Base-by-base conservation (phyloP, 2,888 invertebrate species). In the Halictus quadricinctus region DNA sequence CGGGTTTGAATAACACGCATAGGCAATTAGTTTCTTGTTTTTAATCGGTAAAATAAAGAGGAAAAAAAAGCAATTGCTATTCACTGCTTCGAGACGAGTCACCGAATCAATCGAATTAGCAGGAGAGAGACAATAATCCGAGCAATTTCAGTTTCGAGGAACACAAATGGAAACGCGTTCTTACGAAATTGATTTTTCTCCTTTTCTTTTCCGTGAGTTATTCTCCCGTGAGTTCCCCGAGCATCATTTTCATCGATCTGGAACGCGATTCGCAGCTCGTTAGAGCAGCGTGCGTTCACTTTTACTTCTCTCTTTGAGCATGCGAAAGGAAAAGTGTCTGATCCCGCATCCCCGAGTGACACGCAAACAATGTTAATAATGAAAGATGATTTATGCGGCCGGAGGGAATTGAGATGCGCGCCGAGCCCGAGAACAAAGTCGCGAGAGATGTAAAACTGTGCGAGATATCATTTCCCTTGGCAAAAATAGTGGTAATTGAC, bases 401-500 rank as follows among this genome's bases (percentile, higher is more conserved):
- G 36, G 12, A n/a, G 66, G 66, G 29, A 41, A 69, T 41, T 18
- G 69, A 69, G 41, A 70, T 43, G 7, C 69, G 41, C 69, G 41
- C 69, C n/a, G 5, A 41, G 41, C 10, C 66, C 36, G 36, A 36
- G 66, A 36, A 70, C 70, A 43, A 70, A 70, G 48, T n/a, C 15
- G 25, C 21, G 48, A 10, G 25, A 13, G 72, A 48, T 48, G 58
- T 58, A 58, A 58, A 58, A 58, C n/a, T 48, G 29, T 29, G 25
- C 18, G 48, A 43, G 41, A 72, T 29, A 48, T 18, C 15, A 8
- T 54, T 43, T 54, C 46, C 43, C 50, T 72, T 13, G 48, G 6
- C 43, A 43, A n/a, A 60, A 41, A 46, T n/a, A n/a, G 58, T 58
- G 58, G 60, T 73, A 78, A 81, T 79, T 58, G 78, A 72, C 72